phyloP scores from a whole-genome alignment of 2,797 vertebrate species.

The Labeo calbasu region DNA sequence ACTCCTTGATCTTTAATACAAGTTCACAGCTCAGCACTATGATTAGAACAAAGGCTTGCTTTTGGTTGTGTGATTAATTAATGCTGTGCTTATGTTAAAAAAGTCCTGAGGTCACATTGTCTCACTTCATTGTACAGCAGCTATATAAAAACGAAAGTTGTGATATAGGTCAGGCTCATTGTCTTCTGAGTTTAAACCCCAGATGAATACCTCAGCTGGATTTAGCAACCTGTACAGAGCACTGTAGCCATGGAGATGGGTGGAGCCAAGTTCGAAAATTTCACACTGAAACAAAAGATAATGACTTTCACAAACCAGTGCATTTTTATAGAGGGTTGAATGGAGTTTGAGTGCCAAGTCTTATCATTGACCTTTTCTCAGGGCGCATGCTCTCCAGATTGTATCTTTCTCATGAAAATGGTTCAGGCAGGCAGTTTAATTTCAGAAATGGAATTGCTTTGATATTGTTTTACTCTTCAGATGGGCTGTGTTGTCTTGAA shows the following conservation, averaged over 20 bases:
- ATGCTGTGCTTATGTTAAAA: background rate
- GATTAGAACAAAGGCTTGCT: slow-evolving; percentile 29
- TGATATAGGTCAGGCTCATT: slow-evolving; percentile 24
- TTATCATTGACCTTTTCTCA: slow-evolving; percentile 77
- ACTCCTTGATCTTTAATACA: slow-evolving; percentile 42
- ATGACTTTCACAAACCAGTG: slow-evolving; percentile 44
- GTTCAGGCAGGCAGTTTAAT: slow-evolving; percentile 74
- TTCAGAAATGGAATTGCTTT: slow-evolving; percentile 76
- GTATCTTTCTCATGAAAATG: slow-evolving; percentile 73
- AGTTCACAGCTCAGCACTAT: slow-evolving; percentile 36
- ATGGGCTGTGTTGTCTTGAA: slow-evolving; percentile 63
- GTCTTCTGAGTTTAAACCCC: background rate
- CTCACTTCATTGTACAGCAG: background rate
- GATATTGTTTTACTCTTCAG: slow-evolving; percentile 74
- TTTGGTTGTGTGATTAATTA: slow-evolving; percentile 52
- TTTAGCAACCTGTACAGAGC: background rate
- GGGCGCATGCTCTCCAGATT: slow-evolving; percentile 67
- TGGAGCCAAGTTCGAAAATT: slow-evolving; percentile 18
- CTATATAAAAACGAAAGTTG: background rate
- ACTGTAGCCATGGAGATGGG: background rate
- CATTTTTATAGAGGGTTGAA: slow-evolving; percentile 24
- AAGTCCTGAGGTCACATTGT: slow-evolving; percentile 19
- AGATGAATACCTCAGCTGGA: background rate
- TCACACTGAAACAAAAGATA: slow-evolving; percentile 55
- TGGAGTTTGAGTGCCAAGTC: slow-evolving; percentile 61